Conservation (phyloP, 2,797 vertebrate species). For the Bradypus variegatus region DNA sequence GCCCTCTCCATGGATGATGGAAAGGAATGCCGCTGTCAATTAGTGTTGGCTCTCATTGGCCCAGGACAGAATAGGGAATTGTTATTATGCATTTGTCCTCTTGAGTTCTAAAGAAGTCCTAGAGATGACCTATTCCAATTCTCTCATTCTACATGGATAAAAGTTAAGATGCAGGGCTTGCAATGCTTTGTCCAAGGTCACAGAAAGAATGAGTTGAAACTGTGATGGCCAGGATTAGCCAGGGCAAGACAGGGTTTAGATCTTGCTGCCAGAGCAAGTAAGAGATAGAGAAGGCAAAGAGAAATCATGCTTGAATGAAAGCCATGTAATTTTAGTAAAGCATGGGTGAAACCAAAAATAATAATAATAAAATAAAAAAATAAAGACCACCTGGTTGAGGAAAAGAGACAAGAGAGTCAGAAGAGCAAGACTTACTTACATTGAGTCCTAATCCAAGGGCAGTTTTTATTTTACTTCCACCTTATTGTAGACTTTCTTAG, state of each 20-base stretch:
- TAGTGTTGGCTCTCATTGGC: rapidly evolving
- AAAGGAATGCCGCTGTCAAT: rapidly evolving
- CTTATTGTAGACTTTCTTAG: background rate
- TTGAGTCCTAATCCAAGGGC: rapidly evolving
- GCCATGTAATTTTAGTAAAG: rapidly evolving
- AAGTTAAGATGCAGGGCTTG: background rate
- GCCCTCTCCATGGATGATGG: too few relatives aligned
- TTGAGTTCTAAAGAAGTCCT: background rate
- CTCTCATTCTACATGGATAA: background rate
- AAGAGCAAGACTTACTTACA: rapidly evolving
- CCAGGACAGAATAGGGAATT: background rate
- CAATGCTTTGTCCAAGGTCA: background rate
- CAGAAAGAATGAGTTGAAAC: background rate
- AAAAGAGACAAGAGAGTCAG: rapidly evolving
- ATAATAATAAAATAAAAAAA: too few relatives aligned
- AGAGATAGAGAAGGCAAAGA: rapidly evolving
- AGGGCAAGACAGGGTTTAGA: rapidly evolving
- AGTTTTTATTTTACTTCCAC: rapidly evolving
- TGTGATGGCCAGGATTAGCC: rapidly evolving
- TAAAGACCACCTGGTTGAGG: background rate
- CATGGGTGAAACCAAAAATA: background rate
- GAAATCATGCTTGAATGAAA: rapidly evolving
- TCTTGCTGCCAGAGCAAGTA: too few relatives aligned
- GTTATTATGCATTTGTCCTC: background rate
- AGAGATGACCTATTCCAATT: background rate